phyloP scores from a whole-genome alignment of 2,113 vertebrate genomes.

The Muscicapa adusta region DNA sequence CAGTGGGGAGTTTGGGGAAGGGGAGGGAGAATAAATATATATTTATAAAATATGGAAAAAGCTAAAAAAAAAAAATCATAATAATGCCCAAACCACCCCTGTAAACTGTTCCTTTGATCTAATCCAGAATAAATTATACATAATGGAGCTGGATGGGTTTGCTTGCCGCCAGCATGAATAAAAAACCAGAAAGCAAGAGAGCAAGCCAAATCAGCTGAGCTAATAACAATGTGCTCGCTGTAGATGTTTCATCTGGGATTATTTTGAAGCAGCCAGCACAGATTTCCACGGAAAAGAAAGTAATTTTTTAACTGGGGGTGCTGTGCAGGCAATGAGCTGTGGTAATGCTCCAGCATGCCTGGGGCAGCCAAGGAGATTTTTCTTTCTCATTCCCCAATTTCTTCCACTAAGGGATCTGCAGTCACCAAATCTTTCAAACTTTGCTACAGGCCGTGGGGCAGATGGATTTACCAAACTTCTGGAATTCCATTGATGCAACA shows the following conservation, averaged over 20 bases:
- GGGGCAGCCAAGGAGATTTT: neutral
- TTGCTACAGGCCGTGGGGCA: neutral
- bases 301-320: neutral
- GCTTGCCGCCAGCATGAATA: slow-evolving; percentile 38
- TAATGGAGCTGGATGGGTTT: slow-evolving; percentile 5
- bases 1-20: neutral
- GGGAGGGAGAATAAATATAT: neutral
- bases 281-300: neutral
- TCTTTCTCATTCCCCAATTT: accelerated
- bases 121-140: slow-evolving; percentile 29
- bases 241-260: neutral
- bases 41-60: slow-evolving; percentile 41
- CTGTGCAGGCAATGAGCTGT: neutral
- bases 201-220: neutral
- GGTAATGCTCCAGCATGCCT: neutral
- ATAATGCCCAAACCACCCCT: slow-evolving; percentile 1
- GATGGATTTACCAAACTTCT: neutral
- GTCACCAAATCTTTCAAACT: neutral
- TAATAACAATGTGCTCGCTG: neutral
- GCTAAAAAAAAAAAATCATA: neutral
- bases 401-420: neutral
- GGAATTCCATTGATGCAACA: accelerated
- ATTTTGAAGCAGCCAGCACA: neutral
- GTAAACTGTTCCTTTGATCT: slow-evolving; percentile 43
- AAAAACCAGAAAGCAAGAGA: neutral